Conservation (phyloP, 2,113 vertebrate genomes). For the Manacus vitellinus region DNA sequence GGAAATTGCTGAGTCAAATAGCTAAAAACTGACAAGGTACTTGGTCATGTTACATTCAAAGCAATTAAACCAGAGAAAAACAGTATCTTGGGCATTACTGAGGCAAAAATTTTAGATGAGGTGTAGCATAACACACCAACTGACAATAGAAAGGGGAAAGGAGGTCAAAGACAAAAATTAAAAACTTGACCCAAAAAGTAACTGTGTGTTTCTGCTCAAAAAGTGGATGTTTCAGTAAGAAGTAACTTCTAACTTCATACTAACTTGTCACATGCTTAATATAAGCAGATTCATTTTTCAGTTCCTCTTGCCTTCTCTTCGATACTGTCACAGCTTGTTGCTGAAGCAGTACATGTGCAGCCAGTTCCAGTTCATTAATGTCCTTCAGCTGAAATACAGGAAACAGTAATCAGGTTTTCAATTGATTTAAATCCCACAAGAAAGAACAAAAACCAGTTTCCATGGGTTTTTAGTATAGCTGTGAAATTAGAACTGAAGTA, state of each 20-base stretch:
- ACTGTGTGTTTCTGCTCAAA: background rate
- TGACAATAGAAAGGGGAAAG: background rate
- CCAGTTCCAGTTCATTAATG: constrained; percentile 84
- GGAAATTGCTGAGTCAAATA: background rate
- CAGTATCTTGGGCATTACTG: background rate
- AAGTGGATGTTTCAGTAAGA: background rate
- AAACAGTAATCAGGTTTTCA: background rate
- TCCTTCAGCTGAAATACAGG: constrained; percentile 76
- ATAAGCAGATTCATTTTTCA: constrained; percentile 76
- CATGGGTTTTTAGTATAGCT: background rate
- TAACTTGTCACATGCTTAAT: constrained; percentile 83
- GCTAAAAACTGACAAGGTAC: background rate
- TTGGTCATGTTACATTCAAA: background rate
- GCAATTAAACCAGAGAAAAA: background rate
- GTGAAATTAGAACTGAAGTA: background rate
- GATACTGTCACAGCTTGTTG: constrained; percentile 73
- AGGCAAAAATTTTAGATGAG: background rate
- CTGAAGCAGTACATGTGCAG: constrained; percentile 79
- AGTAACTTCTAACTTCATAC: constrained; percentile 15
- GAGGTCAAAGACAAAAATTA: background rate
- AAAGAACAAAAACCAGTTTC: background rate
- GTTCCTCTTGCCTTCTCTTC: constrained; percentile 79
- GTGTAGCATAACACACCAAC: background rate
- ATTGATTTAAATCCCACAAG: background rate
- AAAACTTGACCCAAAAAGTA: background rate